Evolutionary conservation across 2,113 vertebrate genomes (phyloP).

Genomic region (Salvelinus namaycush): DNA sequence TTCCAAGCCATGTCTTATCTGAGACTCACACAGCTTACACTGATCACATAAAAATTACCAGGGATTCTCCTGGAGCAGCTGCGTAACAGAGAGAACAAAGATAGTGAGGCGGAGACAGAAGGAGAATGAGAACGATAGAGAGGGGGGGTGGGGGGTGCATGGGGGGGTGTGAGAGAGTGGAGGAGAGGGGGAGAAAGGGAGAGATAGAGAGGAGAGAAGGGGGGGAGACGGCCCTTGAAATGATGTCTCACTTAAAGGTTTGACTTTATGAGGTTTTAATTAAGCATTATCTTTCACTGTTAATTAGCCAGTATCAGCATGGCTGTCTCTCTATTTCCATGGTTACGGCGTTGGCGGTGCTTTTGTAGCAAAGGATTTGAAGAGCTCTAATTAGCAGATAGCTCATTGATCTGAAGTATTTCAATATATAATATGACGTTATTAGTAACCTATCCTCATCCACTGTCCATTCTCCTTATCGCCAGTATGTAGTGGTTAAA

Average conservation of each 20-base stretch:
- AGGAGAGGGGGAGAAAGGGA: too few species aligned
- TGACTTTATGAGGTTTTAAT: conserved; percentile 44
- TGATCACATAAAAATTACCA: too few species aligned
- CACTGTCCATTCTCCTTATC: conserved; percentile 4
- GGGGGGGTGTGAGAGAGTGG: too few species aligned
- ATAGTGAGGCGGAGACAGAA: too few species aligned
- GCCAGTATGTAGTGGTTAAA: not conserved
- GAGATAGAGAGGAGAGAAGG: too few species aligned
- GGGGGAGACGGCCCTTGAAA: conserved; percentile 14
- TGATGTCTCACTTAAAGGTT: conserved; percentile 37
- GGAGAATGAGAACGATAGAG: too few species aligned
- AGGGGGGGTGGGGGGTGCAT: too few species aligned
- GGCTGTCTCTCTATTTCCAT: conserved; percentile 10
- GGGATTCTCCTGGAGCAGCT: not conserved
- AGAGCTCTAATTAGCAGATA: conserved; percentile 23
- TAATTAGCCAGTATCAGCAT: conserved; percentile 33
- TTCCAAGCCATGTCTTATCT: too few species aligned
- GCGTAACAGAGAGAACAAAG: not conserved
- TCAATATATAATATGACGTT: not conserved
- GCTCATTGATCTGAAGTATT: conserved; percentile 36
- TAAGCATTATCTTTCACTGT: conserved; percentile 41
- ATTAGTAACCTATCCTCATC: not conserved
- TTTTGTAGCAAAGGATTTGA: conserved; percentile 17
- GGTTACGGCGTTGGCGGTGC: not conserved
- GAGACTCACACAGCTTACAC: too few species aligned